Percentiles rank a stretch among this genome's conserved stretches.
phyloP scores from a whole-genome alignment of 2,113 vertebrate species.

The Cyphomyrus plagiostoma region DNA sequence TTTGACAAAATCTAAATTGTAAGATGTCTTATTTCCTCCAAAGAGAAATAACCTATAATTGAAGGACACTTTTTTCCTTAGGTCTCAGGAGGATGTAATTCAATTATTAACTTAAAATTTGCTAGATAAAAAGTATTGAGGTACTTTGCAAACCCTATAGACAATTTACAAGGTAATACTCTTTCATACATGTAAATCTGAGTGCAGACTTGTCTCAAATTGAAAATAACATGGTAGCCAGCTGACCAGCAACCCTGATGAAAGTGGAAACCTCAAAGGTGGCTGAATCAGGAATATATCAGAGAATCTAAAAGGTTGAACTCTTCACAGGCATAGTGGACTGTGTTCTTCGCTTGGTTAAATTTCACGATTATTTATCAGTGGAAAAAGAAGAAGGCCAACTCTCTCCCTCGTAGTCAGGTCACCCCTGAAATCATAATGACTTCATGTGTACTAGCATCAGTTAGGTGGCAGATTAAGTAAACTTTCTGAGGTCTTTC shows the following conservation, averaged over 20 bases:
- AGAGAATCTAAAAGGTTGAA: background rate
- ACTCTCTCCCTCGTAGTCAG: background rate
- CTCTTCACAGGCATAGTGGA: background rate
- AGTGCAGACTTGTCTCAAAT: no score
- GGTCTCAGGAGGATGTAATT: no score
- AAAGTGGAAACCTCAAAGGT: background rate
- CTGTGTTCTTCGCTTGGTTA: background rate
- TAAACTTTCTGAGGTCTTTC: background rate
- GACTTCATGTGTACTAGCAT: background rate
- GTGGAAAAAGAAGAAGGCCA: background rate
- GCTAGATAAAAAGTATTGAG: no score
- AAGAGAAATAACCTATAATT: no score
- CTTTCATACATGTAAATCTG: no score
- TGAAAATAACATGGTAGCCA: no score
- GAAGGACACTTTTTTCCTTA: no score
- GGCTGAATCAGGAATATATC: background rate
- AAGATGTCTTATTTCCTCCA: no score
- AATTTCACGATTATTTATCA: background rate
- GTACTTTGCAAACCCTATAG: no score
- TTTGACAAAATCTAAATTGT: no score
- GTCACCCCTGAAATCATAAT: background rate
- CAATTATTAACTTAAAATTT: no score
- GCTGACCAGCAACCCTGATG: background rate
- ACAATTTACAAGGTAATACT: no score
- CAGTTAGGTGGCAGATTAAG: background rate